Conservation (phyloP, 1,140 invertebrate species). For the Dendroctonus valens region DNA sequence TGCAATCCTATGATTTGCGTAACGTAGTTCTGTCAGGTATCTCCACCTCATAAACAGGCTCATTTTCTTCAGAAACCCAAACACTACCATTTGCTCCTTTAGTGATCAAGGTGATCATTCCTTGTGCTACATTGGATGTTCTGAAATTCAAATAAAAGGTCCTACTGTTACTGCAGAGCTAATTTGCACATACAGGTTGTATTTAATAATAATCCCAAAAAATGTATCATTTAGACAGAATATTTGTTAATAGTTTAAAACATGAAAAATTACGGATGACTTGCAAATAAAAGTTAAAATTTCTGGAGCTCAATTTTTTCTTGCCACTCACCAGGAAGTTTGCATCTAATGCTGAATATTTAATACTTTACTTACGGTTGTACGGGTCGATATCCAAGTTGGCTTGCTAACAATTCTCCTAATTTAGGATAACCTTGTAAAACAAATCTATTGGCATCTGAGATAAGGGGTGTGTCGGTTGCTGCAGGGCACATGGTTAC, state of each 20-base stretch:
- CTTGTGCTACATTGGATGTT: constrained; percentile 52
- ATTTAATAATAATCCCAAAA: no score
- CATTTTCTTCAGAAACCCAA: constrained; percentile 55
- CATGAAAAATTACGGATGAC: no score
- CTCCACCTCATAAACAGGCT: constrained; percentile 55
- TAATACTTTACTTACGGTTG: constrained; percentile 36
- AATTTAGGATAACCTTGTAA: constrained; percentile 50
- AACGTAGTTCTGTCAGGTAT: constrained; percentile 48
- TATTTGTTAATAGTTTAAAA: no score
- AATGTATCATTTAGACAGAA: no score
- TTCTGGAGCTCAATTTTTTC: no score
- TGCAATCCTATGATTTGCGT: constrained; percentile 20
- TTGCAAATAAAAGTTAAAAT: no score
- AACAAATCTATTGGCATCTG: constrained; percentile 44
- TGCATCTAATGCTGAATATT: no score
- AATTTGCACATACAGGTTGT: no score
- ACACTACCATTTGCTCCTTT: constrained; percentile 55
- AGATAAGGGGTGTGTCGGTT: constrained; percentile 43
- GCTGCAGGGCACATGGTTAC: constrained; percentile 52
- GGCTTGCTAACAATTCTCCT: constrained; percentile 47
- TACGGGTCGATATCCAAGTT: constrained; percentile 40
- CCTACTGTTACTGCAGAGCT: background rate
- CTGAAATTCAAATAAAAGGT: constrained; percentile 42
- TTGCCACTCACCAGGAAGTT: no score
- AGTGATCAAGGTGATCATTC: constrained; percentile 53